Evolutionary conservation across 2,797 vertebrate species (phyloP), one percentile per base, ranked within the genome.

Genomic region (Myotis myotis): DNA sequence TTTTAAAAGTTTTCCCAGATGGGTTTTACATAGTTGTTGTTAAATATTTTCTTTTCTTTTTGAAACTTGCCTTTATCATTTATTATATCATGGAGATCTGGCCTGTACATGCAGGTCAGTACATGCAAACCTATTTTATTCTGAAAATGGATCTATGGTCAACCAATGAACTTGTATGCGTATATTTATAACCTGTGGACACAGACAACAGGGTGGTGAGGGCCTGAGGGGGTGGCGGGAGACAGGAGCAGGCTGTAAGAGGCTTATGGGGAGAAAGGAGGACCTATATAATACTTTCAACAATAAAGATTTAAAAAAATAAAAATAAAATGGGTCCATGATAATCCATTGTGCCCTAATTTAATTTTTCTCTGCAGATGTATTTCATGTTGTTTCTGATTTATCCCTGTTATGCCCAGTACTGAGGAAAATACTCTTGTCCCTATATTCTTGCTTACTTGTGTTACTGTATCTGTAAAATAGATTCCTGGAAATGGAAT

Each of bases 1-100:
- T 30, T 68, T 88, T 92, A 30, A 13, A 87, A 70, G n/a, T 87
- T 95, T 85, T 30, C 38, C 96, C 44, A 64, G 71, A 28, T 87
- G 51, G 20, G 8, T 72, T 91, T 93, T 86, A 23, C 8, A 71
- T 6, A 17, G 75, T 87, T 89, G 17, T 75, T 87, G 20, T 75
- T 87, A 85, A 95, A 11, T 95, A 71, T 55, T 89, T 51, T 55
- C 55, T 84, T 87, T 57, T 88, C 38, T 78, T 66, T 51, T 23
- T 71, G 36, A 44, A 79, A 25, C 36, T 91, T 64, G 9, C 13
- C 83, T 96, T 75, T 38, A 30, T 30, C 30, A 72, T 19, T 70
- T 85, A 74, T 10, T 92, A 3, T 66, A 36, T 49, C 47, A 30
- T 47, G 16, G 25, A 25, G 51, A 23, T 62, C 38, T 49, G 33